Conservation (phyloP, 2,797 vertebrate species). For the Dipus sagitta region DNA sequence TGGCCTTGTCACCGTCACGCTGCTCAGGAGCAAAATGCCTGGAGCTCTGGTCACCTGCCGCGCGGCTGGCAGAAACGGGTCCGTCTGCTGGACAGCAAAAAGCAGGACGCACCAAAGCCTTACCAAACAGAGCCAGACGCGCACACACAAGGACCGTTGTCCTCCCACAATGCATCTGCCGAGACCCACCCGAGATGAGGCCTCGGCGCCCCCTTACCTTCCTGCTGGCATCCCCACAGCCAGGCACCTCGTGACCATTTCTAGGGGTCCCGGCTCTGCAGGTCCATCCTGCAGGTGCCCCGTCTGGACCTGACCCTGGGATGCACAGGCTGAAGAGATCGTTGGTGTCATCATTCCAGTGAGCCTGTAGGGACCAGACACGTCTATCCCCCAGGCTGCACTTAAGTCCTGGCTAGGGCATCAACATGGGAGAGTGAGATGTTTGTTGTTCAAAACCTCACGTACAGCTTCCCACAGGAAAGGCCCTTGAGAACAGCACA, state of each 20-base stretch:
- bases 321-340: not conserved
- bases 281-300: not conserved
- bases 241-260: rapidly evolving
- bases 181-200: not conserved
- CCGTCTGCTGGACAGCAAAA: conserved; percentile 7
- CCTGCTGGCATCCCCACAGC: not conserved
- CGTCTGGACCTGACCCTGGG: too few species aligned
- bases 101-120: conserved; percentile 12
- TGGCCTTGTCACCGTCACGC: not conserved
- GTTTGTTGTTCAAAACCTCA: not conserved
- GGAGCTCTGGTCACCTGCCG: not conserved
- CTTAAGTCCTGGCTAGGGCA: not conserved
- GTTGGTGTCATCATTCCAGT: not conserved
- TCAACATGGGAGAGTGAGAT: not conserved
- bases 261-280: not conserved
- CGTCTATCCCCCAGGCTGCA: not conserved
- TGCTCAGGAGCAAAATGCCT: not conserved
- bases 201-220: not conserved
- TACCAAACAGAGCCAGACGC: conserved; percentile 47
- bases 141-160: not conserved
- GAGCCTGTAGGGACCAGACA: not conserved
- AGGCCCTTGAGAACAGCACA: not conserved
- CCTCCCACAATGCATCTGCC: conserved; percentile 69
- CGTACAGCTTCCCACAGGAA: not conserved
- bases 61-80: not conserved